Evolutionary conservation across 2,113 vertebrate genomes (phyloP), one percentile per base, ranked within the genome.

Genomic region (Solea solea): DNA sequence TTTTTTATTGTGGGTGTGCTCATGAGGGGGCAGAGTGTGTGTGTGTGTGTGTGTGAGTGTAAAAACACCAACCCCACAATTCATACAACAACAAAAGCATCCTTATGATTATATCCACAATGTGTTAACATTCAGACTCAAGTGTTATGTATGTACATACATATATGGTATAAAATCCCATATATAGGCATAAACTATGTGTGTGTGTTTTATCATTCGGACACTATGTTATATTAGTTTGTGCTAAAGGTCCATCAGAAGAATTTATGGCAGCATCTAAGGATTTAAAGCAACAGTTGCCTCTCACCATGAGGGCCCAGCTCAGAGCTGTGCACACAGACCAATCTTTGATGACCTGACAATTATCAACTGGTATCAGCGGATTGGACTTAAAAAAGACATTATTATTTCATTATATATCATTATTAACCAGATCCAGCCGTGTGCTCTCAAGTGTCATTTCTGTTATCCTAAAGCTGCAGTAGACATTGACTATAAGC

Each of bases 271-370:
- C 53, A 15, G 14, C 54, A 15, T 53, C 58, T 21, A 8, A 66
- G 1, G 44, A 76, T 80, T 86, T 85, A 87, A 87, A 89, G 81
- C 10, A 53, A 86, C 71, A 76, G 78, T 14, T 44, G 5, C 57
- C 39, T 42, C 14, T 41, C 9, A 10, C 14, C 45, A 44, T 7
- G 55, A 7, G 21, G 44, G 45, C 12, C 3, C 12, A 12, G 10
- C 11, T 13, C 45, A 3, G 12, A 10, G 12, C 45, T 14, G 10
- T 1, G 4, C 45, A 1, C 9, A 7, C 42, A 44, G 42, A 44
- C 10, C 42, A 44, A 2, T 11, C 42, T 44, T 44, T 2, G 8
- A 8, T 9, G 5, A 44, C 42, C 34, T 34, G 34, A 34, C 34
- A 34, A 6, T 34, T 34, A 34, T 34, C 34, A 34, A 34, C 34